Evolutionary conservation across 2,797 vertebrate species (phyloP).

Genomic region (Melopsittacus undulatus): DNA sequence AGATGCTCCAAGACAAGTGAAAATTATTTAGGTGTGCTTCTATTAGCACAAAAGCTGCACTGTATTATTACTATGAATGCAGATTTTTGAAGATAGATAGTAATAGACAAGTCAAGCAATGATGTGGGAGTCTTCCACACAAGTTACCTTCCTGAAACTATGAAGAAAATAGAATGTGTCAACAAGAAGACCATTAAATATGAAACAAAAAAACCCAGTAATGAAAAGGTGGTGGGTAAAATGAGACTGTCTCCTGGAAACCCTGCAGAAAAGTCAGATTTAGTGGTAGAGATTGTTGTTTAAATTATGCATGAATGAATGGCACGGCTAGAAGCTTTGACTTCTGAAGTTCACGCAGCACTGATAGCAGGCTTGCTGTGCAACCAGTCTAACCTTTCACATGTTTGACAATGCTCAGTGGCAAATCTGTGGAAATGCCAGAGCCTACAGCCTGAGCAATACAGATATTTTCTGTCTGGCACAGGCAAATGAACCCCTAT

Average conservation of each 20-base stretch:
- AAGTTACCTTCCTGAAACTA: background rate
- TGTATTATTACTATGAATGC: background rate
- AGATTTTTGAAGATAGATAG: background rate
- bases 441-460: background rate
- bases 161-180: background rate
- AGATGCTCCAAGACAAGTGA: slow-evolving; percentile 35
- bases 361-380: background rate
- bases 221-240: background rate
- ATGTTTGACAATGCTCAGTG: background rate
- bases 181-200: background rate
- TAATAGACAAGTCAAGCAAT: background rate
- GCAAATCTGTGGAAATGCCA: background rate
- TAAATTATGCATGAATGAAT: background rate
- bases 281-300: background rate
- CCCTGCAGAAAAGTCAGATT: background rate
- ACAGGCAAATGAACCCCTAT: background rate
- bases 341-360: background rate
- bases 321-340: background rate
- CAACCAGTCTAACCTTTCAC: background rate
- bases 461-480: background rate
- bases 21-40: slow-evolving; percentile 35
- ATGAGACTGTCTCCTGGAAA: background rate
- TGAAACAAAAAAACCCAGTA: background rate
- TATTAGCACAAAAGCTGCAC: slow-evolving; percentile 24
- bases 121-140: background rate